Percentiles rank a stretch among this genome's conserved stretches.
These are phyloP conservation scores for Rissa tridactyla DNA, from an alignment of 2,113 vertebrate species.

Conservation along the genomic window DNA sequence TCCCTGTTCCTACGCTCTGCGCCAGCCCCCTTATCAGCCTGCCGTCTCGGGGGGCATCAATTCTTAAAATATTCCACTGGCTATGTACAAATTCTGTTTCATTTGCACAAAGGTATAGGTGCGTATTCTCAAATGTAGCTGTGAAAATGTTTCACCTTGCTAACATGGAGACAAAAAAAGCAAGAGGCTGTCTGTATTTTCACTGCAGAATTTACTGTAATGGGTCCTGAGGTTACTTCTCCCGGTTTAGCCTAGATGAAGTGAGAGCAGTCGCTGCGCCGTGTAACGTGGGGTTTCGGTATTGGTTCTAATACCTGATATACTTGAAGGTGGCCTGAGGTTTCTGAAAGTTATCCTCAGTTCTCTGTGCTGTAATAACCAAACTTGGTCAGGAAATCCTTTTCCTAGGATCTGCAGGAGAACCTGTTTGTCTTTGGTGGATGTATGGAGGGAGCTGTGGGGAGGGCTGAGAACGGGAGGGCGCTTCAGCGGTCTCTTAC, in stretches of 20 bases:
- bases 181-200: not conserved
- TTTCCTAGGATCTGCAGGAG: not conserved
- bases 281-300: accelerated
- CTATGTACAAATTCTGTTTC: not conserved
- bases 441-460: not conserved
- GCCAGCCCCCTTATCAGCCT: not conserved
- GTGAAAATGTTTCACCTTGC: not conserved
- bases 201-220: not conserved
- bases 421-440: not conserved
- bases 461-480: not conserved
- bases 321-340: not conserved
- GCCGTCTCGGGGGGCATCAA: accelerated
- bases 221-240: not conserved
- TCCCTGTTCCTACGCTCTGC: not conserved
- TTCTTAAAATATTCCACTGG: accelerated
- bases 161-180: not conserved
- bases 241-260: accelerated
- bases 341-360: not conserved
- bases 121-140: not conserved
- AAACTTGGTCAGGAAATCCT: not conserved
- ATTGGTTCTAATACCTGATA: not conserved
- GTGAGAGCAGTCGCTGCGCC: accelerated
- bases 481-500: not conserved
- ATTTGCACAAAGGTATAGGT: too few species aligned
- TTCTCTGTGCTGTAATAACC: not conserved